Conservation (phyloP, 2,113 vertebrate genomes). For the Catharus fuscescens region DNA sequence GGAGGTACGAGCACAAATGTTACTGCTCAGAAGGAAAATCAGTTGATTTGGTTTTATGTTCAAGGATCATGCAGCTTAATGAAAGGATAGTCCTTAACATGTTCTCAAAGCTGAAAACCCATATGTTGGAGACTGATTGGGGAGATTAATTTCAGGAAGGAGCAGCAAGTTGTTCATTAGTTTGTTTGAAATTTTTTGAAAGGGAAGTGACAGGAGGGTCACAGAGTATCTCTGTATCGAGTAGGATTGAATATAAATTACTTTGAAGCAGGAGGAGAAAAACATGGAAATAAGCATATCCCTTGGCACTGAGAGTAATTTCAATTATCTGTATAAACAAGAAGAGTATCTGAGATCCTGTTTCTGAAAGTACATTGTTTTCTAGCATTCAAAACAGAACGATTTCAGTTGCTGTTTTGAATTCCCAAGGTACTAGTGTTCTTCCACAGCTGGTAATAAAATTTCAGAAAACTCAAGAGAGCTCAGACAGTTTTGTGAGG, state of each 20-base stretch:
- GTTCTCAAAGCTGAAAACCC: background rate
- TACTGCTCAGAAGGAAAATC: background rate
- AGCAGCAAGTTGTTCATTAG: background rate
- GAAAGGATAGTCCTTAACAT: background rate
- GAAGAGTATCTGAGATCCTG: background rate
- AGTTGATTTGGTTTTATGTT: background rate
- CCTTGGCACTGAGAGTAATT: background rate
- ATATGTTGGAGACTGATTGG: background rate
- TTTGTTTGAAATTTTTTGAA: background rate
- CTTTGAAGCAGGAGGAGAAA: background rate
- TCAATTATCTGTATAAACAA: background rate
- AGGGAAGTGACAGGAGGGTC: background rate
- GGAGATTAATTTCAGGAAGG: background rate
- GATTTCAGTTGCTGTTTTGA: background rate
- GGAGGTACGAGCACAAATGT: background rate
- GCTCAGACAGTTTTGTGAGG: background rate
- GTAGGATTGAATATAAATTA: background rate
- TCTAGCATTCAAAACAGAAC: background rate
- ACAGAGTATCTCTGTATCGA: background rate
- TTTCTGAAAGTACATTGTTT: background rate
- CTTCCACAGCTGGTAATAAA: background rate
- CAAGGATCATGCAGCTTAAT: background rate
- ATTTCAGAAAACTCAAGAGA: background rate
- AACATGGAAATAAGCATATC: background rate
- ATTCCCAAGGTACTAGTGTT: background rate